A percentile compares a stretch with the other conserved stretches of the same genome.
Evolutionary conservation across 1,140 invertebrate species (phyloP).

Genomic region (honey bee (Apis mellifera)): Amel_HAv3.1 CM009932.2:15780501-15781000

Average conservation of each 20-base stretch:
- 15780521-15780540: background rate
- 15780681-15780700: background rate
- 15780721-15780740: background rate
- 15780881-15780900: background rate
- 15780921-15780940: too few relatives aligned
- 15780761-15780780: background rate
- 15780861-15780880: background rate
- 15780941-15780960: background rate
- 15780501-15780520: background rate
- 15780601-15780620: background rate
- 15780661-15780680: background rate
- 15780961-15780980: background rate
- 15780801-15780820: background rate
- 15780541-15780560: too few relatives aligned
- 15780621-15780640: background rate
- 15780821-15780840: too few relatives aligned
- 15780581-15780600: background rate
- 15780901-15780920: background rate
- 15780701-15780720: background rate
- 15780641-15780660: background rate
- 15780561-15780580: background rate
- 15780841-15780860: too few relatives aligned
- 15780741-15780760: background rate
- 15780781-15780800: conserved; percentile 2
- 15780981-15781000: conserved; percentile 6